A percentile compares a stretch with the other conserved stretches of the same genome.
Conservation (phyloP, 2,797 vertebrate species). For the Harpagifer antarcticus region DNA sequence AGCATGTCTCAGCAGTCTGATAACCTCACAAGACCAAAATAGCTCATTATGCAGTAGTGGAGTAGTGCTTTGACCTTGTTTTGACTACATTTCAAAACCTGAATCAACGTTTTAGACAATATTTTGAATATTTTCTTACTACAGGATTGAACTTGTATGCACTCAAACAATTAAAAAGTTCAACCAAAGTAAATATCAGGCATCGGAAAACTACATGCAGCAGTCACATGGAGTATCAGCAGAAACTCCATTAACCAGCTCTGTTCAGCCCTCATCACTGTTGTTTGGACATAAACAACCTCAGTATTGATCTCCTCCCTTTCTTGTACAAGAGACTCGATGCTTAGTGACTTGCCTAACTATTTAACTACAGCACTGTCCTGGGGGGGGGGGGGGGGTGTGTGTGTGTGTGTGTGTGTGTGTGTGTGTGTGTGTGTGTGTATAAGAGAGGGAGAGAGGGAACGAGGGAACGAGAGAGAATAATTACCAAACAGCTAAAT, state of each 20-base stretch:
- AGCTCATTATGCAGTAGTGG: conserved; percentile 10
- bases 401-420: too few relatives aligned
- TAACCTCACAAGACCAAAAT: conserved; percentile 10
- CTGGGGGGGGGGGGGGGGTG: too few relatives aligned
- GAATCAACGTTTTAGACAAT: background rate
- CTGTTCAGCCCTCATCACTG: conserved; percentile 40
- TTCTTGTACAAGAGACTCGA: conserved; percentile 32
- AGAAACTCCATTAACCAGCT: conserved; percentile 48
- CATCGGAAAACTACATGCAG: background rate
- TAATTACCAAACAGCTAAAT: conserved; percentile 41
- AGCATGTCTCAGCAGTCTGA: conserved; percentile 10
- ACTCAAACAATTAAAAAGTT: conserved; percentile 7
- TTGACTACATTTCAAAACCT: background rate
- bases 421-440: background rate
- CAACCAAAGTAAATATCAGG: conserved; percentile 13
- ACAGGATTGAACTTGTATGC: conserved; percentile 3
- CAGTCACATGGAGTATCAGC: conserved; percentile 10
- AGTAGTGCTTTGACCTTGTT: conserved; percentile 10
- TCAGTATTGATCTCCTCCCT: conserved; percentile 50
- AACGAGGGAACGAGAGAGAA: background rate
- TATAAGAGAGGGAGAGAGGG: too few relatives aligned
- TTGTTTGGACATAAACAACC: conserved; percentile 56
- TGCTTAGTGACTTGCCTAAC: conserved; percentile 35
- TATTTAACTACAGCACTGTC: conserved; percentile 32
- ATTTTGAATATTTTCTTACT: background rate